These are phyloP conservation scores for Ptychobarbus kaznakovi DNA, from an alignment of 2,797 vertebrate species.

Conservation along the genomic window DNA sequence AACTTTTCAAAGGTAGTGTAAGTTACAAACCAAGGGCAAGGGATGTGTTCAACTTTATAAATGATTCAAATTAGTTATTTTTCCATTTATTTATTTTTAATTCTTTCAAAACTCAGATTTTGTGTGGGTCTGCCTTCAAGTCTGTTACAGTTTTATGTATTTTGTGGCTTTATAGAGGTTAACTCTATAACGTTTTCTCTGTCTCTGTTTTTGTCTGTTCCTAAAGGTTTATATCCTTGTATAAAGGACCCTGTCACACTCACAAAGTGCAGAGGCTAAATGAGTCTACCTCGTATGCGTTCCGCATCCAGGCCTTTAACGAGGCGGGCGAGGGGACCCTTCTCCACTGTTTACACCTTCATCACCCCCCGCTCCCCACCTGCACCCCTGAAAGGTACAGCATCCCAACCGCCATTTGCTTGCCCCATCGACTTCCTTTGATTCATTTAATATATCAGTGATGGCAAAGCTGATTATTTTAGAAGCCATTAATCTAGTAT, in stretches of 20 bases:
- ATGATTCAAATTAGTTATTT: neutral
- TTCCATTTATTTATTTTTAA: neutral
- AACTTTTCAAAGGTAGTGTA: neutral
- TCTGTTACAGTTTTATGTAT: neutral
- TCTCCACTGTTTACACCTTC: constrained; percentile 94
- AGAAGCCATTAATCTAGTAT: neutral
- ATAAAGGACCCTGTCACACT: constrained; percentile 97
- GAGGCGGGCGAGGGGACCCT: constrained; percentile 96
- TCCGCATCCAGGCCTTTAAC: constrained; percentile 98
- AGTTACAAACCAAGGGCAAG: neutral
- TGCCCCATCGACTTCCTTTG: no score
- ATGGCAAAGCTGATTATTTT: neutral
- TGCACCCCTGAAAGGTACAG: constrained; percentile 91
- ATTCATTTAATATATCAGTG: neutral
- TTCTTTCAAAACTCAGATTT: neutral
- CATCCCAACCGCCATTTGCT: neutral
- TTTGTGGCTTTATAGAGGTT: constrained; percentile 12
- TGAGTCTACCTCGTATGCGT: constrained; percentile 95
- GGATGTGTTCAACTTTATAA: neutral
- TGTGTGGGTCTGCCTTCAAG: neutral
- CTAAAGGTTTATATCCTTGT: constrained; percentile 91
- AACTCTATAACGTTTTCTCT: neutral
- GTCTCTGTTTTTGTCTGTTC: constrained; percentile 10
- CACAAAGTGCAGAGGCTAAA: constrained; percentile 98
- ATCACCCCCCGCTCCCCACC: constrained; percentile 94